These are phyloP conservation scores for Solen grandis DNA, from an alignment of 1,140 invertebrate genomes.

Conservation along the genomic window DNA sequence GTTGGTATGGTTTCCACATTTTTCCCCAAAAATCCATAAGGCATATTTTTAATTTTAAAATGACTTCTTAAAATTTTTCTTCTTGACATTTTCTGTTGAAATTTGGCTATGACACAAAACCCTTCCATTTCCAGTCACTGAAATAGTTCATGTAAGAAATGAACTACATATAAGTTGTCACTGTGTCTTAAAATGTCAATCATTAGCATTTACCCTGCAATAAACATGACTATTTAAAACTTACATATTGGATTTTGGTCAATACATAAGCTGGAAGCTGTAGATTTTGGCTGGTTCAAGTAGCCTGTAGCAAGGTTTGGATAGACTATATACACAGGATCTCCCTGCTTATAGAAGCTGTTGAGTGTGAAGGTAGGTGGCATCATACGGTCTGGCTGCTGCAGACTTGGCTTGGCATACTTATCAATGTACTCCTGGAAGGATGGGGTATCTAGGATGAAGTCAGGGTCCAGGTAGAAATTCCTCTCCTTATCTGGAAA, in stretches of 20 bases:
- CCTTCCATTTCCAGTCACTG: too few relatives aligned
- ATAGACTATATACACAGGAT: constrained; percentile 46
- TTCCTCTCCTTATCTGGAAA: constrained; percentile 60
- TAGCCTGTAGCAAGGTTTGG: constrained; percentile 27
- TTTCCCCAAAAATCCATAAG: too few relatives aligned
- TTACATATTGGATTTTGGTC: constrained; percentile 46
- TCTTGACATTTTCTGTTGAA: too few relatives aligned
- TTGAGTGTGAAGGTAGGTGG: constrained; percentile 24
- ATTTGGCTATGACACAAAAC: too few relatives aligned
- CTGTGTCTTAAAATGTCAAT: too few relatives aligned
- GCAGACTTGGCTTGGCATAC: constrained; percentile 50
- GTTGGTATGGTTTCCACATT: too few relatives aligned
- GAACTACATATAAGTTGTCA: too few relatives aligned
- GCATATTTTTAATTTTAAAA: too few relatives aligned
- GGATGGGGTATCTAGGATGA: constrained; percentile 40
- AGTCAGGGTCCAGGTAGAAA: constrained; percentile 57
- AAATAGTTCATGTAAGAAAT: too few relatives aligned
- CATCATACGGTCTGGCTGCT: not conserved
- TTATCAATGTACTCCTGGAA: constrained; percentile 51
- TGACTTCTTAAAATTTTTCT: too few relatives aligned
- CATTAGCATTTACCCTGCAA: too few relatives aligned
- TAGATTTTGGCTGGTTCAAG: constrained; percentile 14
- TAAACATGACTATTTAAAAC: too few relatives aligned
- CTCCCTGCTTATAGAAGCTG: constrained; percentile 46
- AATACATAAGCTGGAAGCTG: constrained; percentile 26